Evolutionary conservation across 2,888 invertebrate genomes (phyloP).

Genomic region (Pristionchus arcanus): DNA sequence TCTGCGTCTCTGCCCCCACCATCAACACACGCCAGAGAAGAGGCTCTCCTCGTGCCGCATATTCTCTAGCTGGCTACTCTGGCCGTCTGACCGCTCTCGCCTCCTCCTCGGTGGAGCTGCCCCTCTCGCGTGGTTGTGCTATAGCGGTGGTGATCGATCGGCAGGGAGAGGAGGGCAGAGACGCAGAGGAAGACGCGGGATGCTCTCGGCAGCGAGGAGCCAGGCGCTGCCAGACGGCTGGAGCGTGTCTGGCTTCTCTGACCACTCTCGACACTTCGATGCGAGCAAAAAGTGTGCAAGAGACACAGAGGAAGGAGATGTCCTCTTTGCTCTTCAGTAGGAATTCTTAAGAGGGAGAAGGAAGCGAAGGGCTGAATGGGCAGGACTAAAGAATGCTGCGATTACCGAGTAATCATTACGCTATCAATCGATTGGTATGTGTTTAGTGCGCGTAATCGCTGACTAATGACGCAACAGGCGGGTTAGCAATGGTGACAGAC

Average conservation of each 20-base stretch:
- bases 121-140: no score
- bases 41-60: background rate
- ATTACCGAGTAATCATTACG: no score
- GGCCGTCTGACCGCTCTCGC: background rate
- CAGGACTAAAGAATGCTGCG: no score
- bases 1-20: conserved; percentile 36
- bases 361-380: background rate
- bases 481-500: background rate
- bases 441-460: background rate
- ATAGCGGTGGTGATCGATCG: background rate
- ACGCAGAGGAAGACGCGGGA: background rate
- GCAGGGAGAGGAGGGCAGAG: conserved; percentile 1
- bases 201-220: background rate
- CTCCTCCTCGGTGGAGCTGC: background rate
- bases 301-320: background rate
- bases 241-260: background rate
- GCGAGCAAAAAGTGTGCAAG: background rate
- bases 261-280: background rate
- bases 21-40: background rate
- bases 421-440: no score
- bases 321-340: background rate
- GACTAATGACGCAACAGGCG: background rate
- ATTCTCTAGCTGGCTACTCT: background rate
- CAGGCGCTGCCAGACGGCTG: background rate
- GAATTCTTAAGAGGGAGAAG: background rate